Conservation (phyloP, 1,140 invertebrate genomes). For the Tetramorium parvispinum region DNA sequence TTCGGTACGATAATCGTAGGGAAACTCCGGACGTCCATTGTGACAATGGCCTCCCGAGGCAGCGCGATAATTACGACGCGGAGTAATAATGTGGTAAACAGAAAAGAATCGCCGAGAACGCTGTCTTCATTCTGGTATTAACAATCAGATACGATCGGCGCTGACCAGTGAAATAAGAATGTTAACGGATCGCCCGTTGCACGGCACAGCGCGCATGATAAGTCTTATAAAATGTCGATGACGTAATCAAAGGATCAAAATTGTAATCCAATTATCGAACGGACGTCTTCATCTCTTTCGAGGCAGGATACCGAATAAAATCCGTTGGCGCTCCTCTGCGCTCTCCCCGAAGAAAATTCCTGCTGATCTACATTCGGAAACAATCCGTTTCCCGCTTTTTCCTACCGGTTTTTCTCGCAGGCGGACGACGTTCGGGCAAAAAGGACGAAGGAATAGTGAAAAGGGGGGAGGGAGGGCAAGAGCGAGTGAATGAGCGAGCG, state of each 20-base stretch:
- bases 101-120: conserved; percentile 59
- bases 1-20: conserved; percentile 76
- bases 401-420: conserved; percentile 28
- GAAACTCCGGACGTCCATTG: conserved; percentile 76
- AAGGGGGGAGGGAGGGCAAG: conserved; percentile 52
- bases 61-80: conserved; percentile 73
- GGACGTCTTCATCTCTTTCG: background rate
- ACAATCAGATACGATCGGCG: conserved; percentile 41
- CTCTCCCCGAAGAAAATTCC: background rate
- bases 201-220: background rate
- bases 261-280: conserved; percentile 33
- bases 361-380: conserved; percentile 32
- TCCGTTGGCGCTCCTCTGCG: background rate
- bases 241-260: conserved; percentile 33
- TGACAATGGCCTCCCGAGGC: conserved; percentile 75
- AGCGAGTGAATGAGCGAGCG: conserved; percentile 73
- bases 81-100: conserved; percentile 72
- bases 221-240: background rate
- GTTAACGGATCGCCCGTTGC: background rate
- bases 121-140: conserved; percentile 57
- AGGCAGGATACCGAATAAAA: background rate
- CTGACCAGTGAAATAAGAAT: conserved; percentile 61
- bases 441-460: conserved; percentile 51
- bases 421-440: conserved; percentile 6
- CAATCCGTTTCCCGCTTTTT: conserved; percentile 60